Evolutionary conservation across 2,113 vertebrate species (phyloP), one percentile per base, ranked within the genome.

Genomic region (Crypturellus undulatus): DNA sequence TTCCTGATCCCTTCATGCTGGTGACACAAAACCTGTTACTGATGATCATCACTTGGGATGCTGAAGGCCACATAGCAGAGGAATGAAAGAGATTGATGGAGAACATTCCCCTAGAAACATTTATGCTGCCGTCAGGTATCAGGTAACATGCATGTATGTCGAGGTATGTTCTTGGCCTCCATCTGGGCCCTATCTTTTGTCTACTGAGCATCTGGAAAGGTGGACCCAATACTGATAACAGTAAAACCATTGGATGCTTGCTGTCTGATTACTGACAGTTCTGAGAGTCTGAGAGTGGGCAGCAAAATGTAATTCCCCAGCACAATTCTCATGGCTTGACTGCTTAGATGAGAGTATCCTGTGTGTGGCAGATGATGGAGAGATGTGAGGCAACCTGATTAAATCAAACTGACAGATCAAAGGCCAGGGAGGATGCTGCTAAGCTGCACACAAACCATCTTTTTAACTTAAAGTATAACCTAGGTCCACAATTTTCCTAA

Each of bases 401-500:
- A 63, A 49, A 43, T 21, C 2, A 9, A 93, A 15, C 76, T 87
- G 78, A 82, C 42, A 83, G 84, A 89, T 64, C 62, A 51, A 65
- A 90, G 91, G 62, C 81, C 45, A 30, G 54, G 54, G 79, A 95
- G 45, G 60, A 25, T 81, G 36, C 82, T 92, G 52, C 52, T 69
- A 94, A 72, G 34, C 54, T 62, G 42, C 49, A 72, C 58, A 79
- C 47, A 36, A 90, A 43, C 38, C 75, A 49, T 84, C 87, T 49
- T 73, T 95, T 87, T 65, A 68, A 49, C 34, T 67, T 78, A 67
- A 92, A 93, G 84, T 75, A 49, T 49, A 20, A 86, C 68, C 79
- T 69, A 96, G 89, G 72, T 70, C 78, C 64, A 19, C 22, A 89
- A 72, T 62, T 62, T 92, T 90, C 84, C 51, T 65, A 59, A 64